Percentiles rank a stretch among this genome's conserved stretches.
These are phyloP conservation scores for Pygathrix nemaeus DNA, from an alignment of 2,113 vertebrate genomes.

Conservation along the genomic window DNA sequence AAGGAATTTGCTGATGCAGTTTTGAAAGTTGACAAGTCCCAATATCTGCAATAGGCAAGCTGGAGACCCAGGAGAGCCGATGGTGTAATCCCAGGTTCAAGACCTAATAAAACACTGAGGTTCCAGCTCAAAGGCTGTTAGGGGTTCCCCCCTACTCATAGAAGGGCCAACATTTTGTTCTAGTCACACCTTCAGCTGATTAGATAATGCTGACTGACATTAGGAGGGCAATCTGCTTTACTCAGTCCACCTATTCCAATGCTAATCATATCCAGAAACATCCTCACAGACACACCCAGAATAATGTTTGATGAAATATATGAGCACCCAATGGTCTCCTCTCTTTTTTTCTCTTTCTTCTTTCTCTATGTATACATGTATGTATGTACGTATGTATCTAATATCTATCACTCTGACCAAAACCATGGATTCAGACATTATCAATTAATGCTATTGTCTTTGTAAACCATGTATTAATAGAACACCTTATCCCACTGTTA, in stretches of 20 bases:
- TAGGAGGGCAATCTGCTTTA: not conserved
- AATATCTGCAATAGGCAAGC: not conserved
- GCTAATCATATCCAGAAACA: not conserved
- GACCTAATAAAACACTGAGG: not conserved
- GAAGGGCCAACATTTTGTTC: not conserved
- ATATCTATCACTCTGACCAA: not conserved
- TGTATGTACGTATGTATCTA: not conserved
- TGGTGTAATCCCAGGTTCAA: not conserved
- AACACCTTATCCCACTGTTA: not conserved
- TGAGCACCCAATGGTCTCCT: not conserved
- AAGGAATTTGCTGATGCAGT: not conserved
- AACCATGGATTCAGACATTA: not conserved
- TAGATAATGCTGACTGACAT: not conserved
- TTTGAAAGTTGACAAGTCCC: not conserved
- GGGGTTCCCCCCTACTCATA: not conserved
- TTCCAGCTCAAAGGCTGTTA: not conserved
- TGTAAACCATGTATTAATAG: not conserved
- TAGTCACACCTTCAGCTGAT: not conserved
- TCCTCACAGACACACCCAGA: not conserved
- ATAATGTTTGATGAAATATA: not conserved
- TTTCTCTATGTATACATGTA: not conserved
- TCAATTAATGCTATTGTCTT: not conserved
- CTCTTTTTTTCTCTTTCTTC: not conserved
- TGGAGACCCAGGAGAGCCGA: not conserved
- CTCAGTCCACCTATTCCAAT: not conserved